phyloP scores from a whole-genome alignment of 2,797 vertebrate genomes.

The Kryptolebias ocellatus region DNA sequence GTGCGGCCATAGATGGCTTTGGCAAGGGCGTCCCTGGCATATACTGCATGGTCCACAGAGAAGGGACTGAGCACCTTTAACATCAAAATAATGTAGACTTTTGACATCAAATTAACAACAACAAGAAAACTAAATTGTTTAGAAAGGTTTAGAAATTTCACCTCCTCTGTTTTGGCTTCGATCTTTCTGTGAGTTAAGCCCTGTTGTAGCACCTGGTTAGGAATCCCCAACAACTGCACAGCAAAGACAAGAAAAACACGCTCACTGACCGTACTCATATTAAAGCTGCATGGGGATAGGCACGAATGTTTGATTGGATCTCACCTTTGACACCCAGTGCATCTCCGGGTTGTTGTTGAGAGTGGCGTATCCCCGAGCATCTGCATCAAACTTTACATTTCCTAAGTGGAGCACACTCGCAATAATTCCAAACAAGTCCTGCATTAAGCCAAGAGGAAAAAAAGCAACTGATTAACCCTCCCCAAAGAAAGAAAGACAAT shows the following conservation, averaged over 20 bases:
- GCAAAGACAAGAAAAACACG: slow-evolving; percentile 6
- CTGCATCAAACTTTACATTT: slow-evolving; percentile 87
- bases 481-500: not conserved
- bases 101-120: not conserved
- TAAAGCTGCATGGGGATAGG: not conserved
- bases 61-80: slow-evolving; percentile 89
- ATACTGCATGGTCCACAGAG: slow-evolving; percentile 88
- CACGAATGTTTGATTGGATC: not conserved
- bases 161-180: slow-evolving; percentile 93
- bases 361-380: slow-evolving; percentile 84
- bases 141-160: slow-evolving; percentile 49
- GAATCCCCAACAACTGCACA: slow-evolving; percentile 88
- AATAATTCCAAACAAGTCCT: slow-evolving; percentile 92
- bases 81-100: slow-evolving; percentile 6
- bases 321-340: slow-evolving; percentile 93
- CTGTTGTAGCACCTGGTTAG: slow-evolving; percentile 86
- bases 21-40: slow-evolving; percentile 90
- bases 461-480: not conserved
- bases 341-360: slow-evolving; percentile 85
- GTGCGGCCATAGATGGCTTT: slow-evolving; percentile 94
- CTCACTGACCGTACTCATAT: not conserved
- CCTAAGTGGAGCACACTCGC: slow-evolving; percentile 94
- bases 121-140: not conserved
- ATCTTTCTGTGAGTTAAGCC: slow-evolving; percentile 94
- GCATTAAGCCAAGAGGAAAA: not conserved